These are phyloP conservation scores for Folsomia candida DNA, from an alignment of 2,888 invertebrate species.

Conservation along the genomic window DNA sequence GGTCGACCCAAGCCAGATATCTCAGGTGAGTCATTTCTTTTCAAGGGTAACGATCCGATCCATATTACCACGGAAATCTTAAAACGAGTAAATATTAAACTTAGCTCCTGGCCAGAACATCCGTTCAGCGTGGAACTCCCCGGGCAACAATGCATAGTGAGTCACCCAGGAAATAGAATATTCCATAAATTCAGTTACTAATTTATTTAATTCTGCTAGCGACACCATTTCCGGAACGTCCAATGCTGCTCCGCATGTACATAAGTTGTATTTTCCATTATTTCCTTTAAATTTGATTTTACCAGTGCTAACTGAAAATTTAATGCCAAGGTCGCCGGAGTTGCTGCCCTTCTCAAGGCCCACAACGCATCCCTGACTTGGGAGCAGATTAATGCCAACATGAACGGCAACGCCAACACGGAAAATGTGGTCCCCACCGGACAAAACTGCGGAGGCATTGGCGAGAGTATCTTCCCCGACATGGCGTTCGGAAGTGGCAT, in stretches of 20 bases:
- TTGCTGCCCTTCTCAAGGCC: slow-evolving; percentile 23
- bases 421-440: background rate
- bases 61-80: too few species aligned
- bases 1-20: slow-evolving; percentile 27
- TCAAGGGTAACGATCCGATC: too few species aligned
- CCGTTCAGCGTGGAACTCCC: slow-evolving; percentile 5
- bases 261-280: too few species aligned
- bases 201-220: too few species aligned
- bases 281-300: too few species aligned
- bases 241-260: slow-evolving; percentile 29
- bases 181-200: too few species aligned
- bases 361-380: slow-evolving; percentile 10
- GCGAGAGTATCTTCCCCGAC: slow-evolving; percentile 7
- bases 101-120: slow-evolving; percentile 27
- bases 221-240: slow-evolving; percentile 18
- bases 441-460: background rate
- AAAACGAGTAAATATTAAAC: too few species aligned
- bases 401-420: background rate
- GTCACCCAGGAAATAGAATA: too few species aligned
- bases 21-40: too few species aligned
- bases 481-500: background rate
- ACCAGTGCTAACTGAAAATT: too few species aligned
- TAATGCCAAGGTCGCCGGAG: too few species aligned
- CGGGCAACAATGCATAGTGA: slow-evolving; percentile 15
- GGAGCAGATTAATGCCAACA: background rate